These are phyloP conservation scores for Hipparchia sbordonii DNA, from an alignment of 2,888 invertebrate genomes.

Conservation along the genomic window DNA sequence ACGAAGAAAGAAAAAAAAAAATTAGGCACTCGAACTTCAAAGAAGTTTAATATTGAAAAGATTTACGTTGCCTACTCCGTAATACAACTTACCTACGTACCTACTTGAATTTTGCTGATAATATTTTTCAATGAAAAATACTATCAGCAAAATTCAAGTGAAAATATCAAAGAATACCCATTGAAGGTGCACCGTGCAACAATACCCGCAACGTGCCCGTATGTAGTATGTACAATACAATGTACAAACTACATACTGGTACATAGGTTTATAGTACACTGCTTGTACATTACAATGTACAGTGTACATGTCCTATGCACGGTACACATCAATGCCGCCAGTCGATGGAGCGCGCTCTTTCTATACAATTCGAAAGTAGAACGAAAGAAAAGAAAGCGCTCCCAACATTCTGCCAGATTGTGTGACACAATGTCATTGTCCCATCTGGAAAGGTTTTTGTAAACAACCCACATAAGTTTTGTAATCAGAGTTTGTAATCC, in stretches of 20 bases:
- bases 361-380: conserved; percentile 57
- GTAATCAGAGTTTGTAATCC: not conserved
- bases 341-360: conserved; percentile 45
- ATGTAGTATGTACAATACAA: not conserved
- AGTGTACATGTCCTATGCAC: conserved; percentile 47
- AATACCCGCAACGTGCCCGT: not conserved
- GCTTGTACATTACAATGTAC: conserved; percentile 51
- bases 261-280: not conserved
- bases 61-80: too few species aligned
- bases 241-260: conserved; percentile 7
- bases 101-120: too few species aligned
- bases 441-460: conserved; percentile 11
- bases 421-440: conserved; percentile 36
- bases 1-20: too few species aligned
- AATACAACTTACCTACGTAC: too few species aligned
- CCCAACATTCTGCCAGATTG: conserved; percentile 53
- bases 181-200: not conserved
- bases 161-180: conserved; percentile 4
- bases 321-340: conserved; percentile 43
- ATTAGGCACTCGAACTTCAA: too few species aligned
- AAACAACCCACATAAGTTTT: not conserved
- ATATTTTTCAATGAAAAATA: too few species aligned
- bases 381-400: conserved; percentile 60
- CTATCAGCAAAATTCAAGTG: not conserved
- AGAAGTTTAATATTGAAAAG: too few species aligned